A percentile compares a stretch with the other conserved stretches of the same genome.
These are phyloP conservation scores for Muscicapa adusta DNA, from an alignment of 2,113 vertebrate genomes.

Conservation along the genomic window DNA sequence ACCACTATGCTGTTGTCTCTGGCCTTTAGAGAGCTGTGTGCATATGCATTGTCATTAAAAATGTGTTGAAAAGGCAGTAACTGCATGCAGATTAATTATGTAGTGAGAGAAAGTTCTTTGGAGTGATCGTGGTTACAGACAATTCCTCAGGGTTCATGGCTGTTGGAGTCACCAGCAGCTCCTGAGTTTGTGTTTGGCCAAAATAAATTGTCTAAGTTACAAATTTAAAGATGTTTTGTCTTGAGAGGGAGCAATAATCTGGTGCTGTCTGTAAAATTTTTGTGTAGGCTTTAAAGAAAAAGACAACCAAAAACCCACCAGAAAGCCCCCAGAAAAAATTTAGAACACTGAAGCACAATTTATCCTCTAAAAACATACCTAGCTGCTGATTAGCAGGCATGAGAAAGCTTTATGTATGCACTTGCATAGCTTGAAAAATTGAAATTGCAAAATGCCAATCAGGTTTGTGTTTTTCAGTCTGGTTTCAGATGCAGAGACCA, in stretches of 20 bases:
- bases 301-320: not conserved
- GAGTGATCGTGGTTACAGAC: not conserved
- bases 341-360: not conserved
- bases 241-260: not conserved
- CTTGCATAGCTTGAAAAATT: fast-evolving
- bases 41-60: not conserved
- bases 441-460: not conserved
- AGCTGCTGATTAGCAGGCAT: not conserved
- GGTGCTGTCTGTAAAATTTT: not conserved
- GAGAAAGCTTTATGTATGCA: not conserved
- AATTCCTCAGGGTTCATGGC: not conserved
- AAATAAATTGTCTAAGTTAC: not conserved
- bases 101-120: not conserved
- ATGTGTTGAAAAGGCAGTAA: not conserved
- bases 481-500: constrained; percentile 75
- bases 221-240: not conserved
- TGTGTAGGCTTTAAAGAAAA: not conserved
- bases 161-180: not conserved
- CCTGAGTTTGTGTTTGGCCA: not conserved
- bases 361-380: not conserved
- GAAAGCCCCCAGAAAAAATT: not conserved
- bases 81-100: not conserved
- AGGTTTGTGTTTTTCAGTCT: constrained; percentile 21
- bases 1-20: fast-evolving
- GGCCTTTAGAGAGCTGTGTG: not conserved